A percentile compares a stretch with the other conserved stretches of the same genome.
Evolutionary conservation across 1,140 invertebrate genomes (phyloP).

Genomic region (Achatina immaculata): DNA sequence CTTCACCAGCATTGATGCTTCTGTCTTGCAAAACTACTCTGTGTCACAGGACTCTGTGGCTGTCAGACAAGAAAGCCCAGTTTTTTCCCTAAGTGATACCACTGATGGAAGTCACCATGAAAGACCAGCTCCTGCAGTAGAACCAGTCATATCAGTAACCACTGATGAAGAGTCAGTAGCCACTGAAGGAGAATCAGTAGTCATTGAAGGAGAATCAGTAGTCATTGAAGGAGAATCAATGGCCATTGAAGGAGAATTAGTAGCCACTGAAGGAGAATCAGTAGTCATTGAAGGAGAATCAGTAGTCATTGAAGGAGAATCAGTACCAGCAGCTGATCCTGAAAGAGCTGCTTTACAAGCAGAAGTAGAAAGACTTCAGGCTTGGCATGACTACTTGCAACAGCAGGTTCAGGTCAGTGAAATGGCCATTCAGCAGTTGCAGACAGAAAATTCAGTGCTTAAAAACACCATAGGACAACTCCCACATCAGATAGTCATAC

Average conservation of each 20-base stretch:
- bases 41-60: background rate
- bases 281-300: background rate
- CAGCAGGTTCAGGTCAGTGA: slow-evolving; percentile 30
- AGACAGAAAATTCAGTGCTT: slow-evolving; percentile 12
- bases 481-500: slow-evolving; percentile 24
- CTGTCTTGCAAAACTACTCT: background rate
- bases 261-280: no score
- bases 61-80: background rate
- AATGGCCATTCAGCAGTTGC: background rate
- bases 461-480: slow-evolving; percentile 2
- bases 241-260: no score
- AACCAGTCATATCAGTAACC: background rate
- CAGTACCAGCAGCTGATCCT: background rate
- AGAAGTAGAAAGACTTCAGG: slow-evolving; percentile 29
- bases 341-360: background rate
- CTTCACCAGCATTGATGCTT: background rate
- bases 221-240: background rate
- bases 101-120: background rate
- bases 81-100: background rate
- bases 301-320: background rate
- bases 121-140: background rate
- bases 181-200: background rate
- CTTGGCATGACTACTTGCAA: slow-evolving; percentile 30
- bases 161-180: no score
- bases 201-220: no score